Conservation (phyloP, 2,113 vertebrate genomes). For the Camarhynchus parvulus region DNA sequence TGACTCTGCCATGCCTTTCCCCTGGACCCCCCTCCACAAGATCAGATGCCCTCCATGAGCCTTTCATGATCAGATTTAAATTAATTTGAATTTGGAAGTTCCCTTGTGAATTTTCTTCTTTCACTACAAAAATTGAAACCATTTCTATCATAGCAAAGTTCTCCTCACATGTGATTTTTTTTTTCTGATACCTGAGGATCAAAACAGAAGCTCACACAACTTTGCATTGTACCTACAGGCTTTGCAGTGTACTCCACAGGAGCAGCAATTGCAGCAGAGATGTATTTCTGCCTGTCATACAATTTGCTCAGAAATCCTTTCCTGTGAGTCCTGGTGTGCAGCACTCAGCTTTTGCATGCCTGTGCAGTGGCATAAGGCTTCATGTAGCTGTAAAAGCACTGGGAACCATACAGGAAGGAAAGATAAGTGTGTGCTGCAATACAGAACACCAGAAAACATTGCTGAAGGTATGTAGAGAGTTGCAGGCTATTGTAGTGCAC, state of each 20-base stretch:
- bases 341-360: not conserved
- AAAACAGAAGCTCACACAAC: not conserved
- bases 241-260: not conserved
- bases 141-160: not conserved
- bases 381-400: not conserved
- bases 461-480: not conserved
- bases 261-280: not conserved
- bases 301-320: not conserved
- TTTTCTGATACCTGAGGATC: not conserved
- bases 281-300: not conserved
- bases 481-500: not conserved
- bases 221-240: not conserved
- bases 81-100: not conserved
- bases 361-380: not conserved
- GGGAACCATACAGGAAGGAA: not conserved
- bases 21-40: not conserved
- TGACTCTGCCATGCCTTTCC: not conserved
- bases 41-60: not conserved
- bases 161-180: not conserved
- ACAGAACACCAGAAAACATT: not conserved
- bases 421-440: not conserved
- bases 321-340: not conserved
- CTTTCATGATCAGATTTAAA: not conserved
- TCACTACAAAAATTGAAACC: not conserved
- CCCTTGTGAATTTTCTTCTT: not conserved